Evolutionary conservation across 2,797 vertebrate genomes (phyloP), one percentile per base, ranked within the genome.

Genomic region (Diplodus puntazzo): DNA sequence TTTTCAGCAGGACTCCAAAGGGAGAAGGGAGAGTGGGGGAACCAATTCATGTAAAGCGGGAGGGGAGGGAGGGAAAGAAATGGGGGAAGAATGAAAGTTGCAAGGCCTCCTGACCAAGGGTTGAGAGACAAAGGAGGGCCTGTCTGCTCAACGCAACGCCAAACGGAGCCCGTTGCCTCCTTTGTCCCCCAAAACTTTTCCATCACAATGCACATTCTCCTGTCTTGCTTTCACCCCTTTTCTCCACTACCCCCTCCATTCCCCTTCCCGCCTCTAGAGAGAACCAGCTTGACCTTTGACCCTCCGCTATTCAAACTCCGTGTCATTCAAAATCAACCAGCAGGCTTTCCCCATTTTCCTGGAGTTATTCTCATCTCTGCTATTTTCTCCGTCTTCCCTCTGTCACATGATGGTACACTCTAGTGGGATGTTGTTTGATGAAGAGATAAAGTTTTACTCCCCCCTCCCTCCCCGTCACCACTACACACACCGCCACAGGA

Each of bases 151-250:
- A 87, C 82, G 86, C 86, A 91, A 91, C 77, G 84, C 93, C 91
- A 92, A 94, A 95, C 91, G 64, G 82, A 88, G 93, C 88, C 89
- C 77, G 91, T 92, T 95, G 92, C 92, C 92, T 93, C 90, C 70
- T 95, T 95, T 95, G 93, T 93, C 73, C 80, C 66, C 48, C 54
- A 71, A 91, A 95, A 92, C 90, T 76, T 95, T 94, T 95, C 91
- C 93, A 95, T 95, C 93, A 95, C 95, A 96, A 95, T 95, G 89
- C 84, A 86, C 89, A 93, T 94, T 95, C 92, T 92, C 87, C 83
- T 61, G 81, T 87, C 90, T 90, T 90, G 89, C 88, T 88, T 83
- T 80, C 79, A 80, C 77, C 39, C 88, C 87, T 69, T 27, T 59
- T 71, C 81, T 62, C 84, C 79, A 57, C 73, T 58, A 20, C 70